These are phyloP conservation scores for Epirrita christyi DNA, from an alignment of 2,888 invertebrate species.

Conservation along the genomic window DNA sequence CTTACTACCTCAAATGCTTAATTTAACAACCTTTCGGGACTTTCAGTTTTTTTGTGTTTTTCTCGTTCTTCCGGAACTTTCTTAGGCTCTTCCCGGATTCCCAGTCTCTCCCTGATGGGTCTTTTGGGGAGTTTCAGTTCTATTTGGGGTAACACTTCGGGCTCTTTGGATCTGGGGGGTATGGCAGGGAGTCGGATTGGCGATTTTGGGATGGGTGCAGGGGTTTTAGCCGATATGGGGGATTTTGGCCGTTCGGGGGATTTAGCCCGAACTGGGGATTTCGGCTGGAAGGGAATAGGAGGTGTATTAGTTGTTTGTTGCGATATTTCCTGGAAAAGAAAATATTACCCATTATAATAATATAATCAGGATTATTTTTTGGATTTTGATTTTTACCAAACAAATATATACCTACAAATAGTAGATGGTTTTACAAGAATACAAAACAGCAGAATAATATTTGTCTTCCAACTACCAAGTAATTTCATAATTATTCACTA, in stretches of 20 bases:
- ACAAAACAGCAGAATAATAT: too few species aligned
- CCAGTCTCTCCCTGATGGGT: slow-evolving; percentile 74
- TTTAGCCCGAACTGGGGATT: slow-evolving; percentile 47
- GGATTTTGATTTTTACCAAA: too few species aligned
- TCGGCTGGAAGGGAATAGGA: slow-evolving; percentile 41
- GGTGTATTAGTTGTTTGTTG: slow-evolving; percentile 60
- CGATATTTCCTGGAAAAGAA: slow-evolving; percentile 66
- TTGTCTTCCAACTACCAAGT: too few species aligned
- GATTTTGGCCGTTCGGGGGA: slow-evolving; percentile 43
- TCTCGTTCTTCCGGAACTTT: slow-evolving; percentile 52
- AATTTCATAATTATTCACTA: too few species aligned
- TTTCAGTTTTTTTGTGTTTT: slow-evolving; percentile 56
- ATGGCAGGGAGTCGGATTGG: slow-evolving; percentile 15
- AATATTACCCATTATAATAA: too few species aligned
- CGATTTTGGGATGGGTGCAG: slow-evolving; percentile 15
- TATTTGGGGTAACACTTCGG: slow-evolving; percentile 72
- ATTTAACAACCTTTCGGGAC: slow-evolving; percentile 78
- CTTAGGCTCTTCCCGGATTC: slow-evolving; percentile 58
- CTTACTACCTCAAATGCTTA: slow-evolving; percentile 68
- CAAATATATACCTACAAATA: too few species aligned
- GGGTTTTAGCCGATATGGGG: slow-evolving; percentile 16
- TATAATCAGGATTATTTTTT: too few species aligned
- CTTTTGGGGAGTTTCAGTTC: slow-evolving; percentile 79
- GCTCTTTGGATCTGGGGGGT: slow-evolving; percentile 42
- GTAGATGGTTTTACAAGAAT: too few species aligned